These are phyloP conservation scores for Meriones unguiculatus DNA, from an alignment of 2,113 vertebrate species.

Conservation along the genomic window DNA sequence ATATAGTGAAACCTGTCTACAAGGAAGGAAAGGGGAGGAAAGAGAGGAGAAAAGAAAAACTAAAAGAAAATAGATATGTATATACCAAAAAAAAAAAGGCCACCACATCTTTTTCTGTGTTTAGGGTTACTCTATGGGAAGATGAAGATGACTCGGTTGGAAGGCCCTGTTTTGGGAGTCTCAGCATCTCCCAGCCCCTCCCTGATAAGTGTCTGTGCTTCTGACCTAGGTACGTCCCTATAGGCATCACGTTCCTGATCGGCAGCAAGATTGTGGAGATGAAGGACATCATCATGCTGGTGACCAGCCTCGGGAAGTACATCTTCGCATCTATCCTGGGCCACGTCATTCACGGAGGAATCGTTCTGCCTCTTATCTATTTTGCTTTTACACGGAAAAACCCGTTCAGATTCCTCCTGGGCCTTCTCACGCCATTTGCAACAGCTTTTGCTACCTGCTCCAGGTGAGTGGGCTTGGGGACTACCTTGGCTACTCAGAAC, in stretches of 20 bases:
- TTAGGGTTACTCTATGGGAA: background rate
- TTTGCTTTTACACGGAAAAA: conserved; percentile 95
- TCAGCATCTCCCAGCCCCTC: background rate
- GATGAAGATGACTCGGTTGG: background rate
- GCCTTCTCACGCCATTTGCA: conserved; percentile 95
- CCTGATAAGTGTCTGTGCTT: conserved; percentile 2
- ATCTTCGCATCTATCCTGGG: conserved; percentile 97
- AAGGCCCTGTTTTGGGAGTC: background rate
- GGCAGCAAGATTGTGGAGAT: conserved; percentile 99
- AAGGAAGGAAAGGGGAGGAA: background rate
- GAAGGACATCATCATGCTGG: conserved; percentile 94
- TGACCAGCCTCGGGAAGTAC: conserved; percentile 98
- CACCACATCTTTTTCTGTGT: background rate
- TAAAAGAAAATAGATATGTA: background rate
- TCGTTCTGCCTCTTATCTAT: conserved; percentile 97
- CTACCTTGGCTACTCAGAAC: background rate
- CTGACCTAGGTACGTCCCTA: conserved; percentile 94
- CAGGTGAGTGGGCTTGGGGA: conserved; percentile 89
- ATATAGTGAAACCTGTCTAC: background rate
- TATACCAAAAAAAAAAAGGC: background rate
- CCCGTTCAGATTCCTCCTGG: conserved; percentile 95
- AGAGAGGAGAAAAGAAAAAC: background rate
- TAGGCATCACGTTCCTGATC: conserved; percentile 98
- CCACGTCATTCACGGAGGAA: conserved; percentile 96
- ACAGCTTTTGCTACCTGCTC: conserved; percentile 98